A percentile compares a stretch with the other conserved stretches of the same genome.
Conservation (phyloP, 1,140 invertebrate genomes). For the Aphis gossypii region DNA sequence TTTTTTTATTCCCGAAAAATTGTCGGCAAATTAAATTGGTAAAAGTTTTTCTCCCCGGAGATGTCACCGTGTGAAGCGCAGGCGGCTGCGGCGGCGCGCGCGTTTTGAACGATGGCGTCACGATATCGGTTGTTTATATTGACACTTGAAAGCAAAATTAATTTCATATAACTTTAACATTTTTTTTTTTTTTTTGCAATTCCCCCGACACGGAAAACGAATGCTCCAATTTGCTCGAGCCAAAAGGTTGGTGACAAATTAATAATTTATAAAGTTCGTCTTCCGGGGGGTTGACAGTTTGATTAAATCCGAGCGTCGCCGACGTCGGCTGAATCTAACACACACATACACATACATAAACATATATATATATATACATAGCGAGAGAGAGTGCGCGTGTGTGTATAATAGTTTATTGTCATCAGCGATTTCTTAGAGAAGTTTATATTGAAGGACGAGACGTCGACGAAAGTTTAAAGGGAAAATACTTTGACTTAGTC, state of each 20-base stretch:
- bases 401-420: slow-evolving; percentile 5
- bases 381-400: neutral
- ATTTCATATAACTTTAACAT: slow-evolving; percentile 29
- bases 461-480: neutral
- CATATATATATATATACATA: neutral
- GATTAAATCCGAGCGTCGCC: slow-evolving; percentile 5
- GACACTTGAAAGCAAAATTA: slow-evolving; percentile 37
- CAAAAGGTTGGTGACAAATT: slow-evolving; percentile 36
- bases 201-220: slow-evolving; percentile 31
- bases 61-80: neutral
- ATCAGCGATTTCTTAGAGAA: neutral
- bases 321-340: neutral
- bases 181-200: neutral
- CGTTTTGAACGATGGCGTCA: neutral
- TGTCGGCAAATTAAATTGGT: slow-evolving; percentile 5
- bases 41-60: slow-evolving; percentile 12
- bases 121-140: neutral
- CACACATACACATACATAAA: neutral
- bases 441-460: neutral
- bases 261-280: slow-evolving; percentile 46
- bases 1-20: neutral
- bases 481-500: neutral
- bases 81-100: too few relatives aligned
- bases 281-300: slow-evolving; percentile 24
- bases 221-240: slow-evolving; percentile 31